phyloP scores from a whole-genome alignment of 2,888 invertebrate genomes.

The Stegophylla sp. region DNA sequence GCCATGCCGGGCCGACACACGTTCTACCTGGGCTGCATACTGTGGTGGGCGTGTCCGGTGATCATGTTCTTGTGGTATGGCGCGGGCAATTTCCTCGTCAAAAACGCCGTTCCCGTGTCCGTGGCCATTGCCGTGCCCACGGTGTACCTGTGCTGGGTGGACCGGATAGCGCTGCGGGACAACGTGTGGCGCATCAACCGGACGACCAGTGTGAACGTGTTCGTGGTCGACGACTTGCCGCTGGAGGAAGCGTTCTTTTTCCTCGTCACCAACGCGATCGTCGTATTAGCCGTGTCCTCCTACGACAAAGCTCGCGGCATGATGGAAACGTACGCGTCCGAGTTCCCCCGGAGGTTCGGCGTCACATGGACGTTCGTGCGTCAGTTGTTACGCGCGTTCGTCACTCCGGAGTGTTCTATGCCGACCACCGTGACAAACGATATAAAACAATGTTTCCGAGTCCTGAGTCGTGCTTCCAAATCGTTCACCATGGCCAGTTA shows the following conservation, averaged over 20 bases:
- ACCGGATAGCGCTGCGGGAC: neutral
- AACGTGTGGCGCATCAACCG: neutral
- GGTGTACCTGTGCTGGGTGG: conserved; percentile 4
- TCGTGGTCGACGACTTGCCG: neutral
- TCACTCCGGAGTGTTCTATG: neutral
- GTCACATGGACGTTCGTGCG: neutral
- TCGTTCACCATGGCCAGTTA: conserved; percentile 7
- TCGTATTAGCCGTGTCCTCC: neutral
- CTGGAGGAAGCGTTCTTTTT: neutral
- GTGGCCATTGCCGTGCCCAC: neutral
- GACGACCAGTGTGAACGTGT: neutral
- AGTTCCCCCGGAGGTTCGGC: neutral
- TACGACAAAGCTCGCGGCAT: neutral
- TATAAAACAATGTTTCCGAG: neutral
- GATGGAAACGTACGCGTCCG: neutral
- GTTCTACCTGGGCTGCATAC: neutral
- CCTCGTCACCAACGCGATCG: neutral
- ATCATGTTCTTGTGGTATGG: neutral
- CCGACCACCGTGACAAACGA: neutral
- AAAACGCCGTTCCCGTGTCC: neutral
- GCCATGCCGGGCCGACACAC: neutral
- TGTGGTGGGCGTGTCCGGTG: neutral
- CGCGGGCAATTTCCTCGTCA: neutral
- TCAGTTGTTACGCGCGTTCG: neutral
- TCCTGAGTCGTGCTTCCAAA: neutral